Base-by-base conservation (phyloP, 2,797 vertebrate species). In the Esox masquinongy region DNA sequence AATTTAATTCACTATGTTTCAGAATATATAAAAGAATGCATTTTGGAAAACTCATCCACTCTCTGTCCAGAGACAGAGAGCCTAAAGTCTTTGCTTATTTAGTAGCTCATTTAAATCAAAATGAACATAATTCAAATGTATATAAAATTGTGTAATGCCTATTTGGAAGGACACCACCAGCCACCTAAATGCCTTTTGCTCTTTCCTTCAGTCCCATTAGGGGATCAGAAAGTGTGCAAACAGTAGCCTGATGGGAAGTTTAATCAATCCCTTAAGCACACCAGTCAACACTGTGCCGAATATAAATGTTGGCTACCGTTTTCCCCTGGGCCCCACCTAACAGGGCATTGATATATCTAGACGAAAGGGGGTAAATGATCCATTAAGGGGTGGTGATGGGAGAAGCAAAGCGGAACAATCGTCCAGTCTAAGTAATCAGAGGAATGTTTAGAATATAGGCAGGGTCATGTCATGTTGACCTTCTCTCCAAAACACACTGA, bases 181-280 rank as follows among this genome's bases (percentile, higher is more conserved):
- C 71, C 29, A 78, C 74, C 74, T 82, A 76, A 82, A 78, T 72
- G 73, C 74, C 3, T 61, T 77, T n/a, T 72, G 72, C 66, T 81
- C 72, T 82, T 71, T 79, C 24, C 84, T 82, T 79, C 7, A 26
- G 82, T 78, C 81, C 76, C 82, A 82, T 87, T 83, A 79, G 70
- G 51, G 74, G 77, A 86, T 86, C 85, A 84, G 72, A 79, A 79
- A 67, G 77, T 81, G 81, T 81, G 75, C 80, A 87, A 86, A 86
- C 82, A 78, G 34, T 61, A 71, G 79, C 80, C 80, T 87, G 82
- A 87, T 69, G 76, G 85, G 82, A 84, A 67, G 77, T 71, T 77
- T 81, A 86, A 84, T 87, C 87, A 87, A 83, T 85, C 81, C 82
- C 75, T 86, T 82, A 74, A 84, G 73, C 69, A 82, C 74, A 74